A percentile compares a stretch with the other conserved stretches of the same genome.
These are phyloP conservation scores for Pangasius djambal DNA, from an alignment of 2,797 vertebrate species.

Conservation along the genomic window DNA sequence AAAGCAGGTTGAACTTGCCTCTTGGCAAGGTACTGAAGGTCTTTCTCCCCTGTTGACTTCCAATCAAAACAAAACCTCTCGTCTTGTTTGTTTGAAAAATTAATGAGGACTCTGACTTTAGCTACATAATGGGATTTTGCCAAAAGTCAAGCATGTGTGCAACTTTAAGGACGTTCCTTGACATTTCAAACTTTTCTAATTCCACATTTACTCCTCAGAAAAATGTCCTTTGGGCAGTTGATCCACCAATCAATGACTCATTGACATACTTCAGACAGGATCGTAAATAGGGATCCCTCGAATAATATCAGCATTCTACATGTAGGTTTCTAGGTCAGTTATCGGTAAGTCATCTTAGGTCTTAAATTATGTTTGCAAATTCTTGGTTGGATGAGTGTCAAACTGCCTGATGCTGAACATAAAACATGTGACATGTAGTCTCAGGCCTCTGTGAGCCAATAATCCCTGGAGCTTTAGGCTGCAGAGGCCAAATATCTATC, in stretches of 20 bases:
- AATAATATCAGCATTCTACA: not conserved
- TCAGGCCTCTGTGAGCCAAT: slow-evolving; percentile 30
- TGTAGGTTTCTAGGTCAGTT: slow-evolving; percentile 1
- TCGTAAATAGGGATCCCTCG: not conserved
- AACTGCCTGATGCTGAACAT: slow-evolving; percentile 37
- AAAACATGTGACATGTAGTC: slow-evolving; percentile 44
- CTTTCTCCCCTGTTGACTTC: slow-evolving; percentile 56
- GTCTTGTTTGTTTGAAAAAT: slow-evolving; percentile 59
- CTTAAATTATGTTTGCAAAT: slow-evolving; percentile 35
- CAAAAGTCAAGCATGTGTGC: slow-evolving; percentile 39
- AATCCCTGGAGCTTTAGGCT: slow-evolving; percentile 47
- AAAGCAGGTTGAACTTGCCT: slow-evolving; percentile 78
- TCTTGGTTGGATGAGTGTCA: slow-evolving; percentile 28
- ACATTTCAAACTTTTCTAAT: slow-evolving; percentile 49
- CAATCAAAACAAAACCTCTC: slow-evolving; percentile 54
- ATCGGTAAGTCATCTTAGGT: slow-evolving; percentile 13
- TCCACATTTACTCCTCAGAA: not conserved
- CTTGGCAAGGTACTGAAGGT: slow-evolving; percentile 61
- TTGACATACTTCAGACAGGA: slow-evolving; percentile 3
- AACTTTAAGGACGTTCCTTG: slow-evolving; percentile 44
- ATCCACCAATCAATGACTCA: slow-evolving; percentile 3
- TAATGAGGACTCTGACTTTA: slow-evolving; percentile 50
- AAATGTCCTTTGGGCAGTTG: not conserved
- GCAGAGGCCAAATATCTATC: slow-evolving; percentile 55
- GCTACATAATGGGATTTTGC: slow-evolving; percentile 34